Evolutionary conservation across 2,113 vertebrate genomes (phyloP).

Genomic region (Ciconia boyciana): DNA sequence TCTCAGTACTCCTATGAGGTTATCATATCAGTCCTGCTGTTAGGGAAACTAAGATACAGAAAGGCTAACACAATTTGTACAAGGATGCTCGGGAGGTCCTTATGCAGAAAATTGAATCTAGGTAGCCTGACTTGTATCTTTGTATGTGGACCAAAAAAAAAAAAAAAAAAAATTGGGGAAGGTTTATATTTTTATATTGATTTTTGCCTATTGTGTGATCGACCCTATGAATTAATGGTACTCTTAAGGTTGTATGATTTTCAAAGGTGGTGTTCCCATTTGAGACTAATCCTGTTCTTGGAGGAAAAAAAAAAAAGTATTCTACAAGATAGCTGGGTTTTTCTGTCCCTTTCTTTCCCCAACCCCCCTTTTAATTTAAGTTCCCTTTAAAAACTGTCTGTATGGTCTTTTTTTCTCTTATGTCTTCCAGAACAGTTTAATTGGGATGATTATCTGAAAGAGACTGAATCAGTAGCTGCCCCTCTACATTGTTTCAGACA

Average conservation of each 20-base stretch:
- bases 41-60: background rate
- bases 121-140: background rate
- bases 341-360: background rate
- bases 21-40: background rate
- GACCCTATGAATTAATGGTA: background rate
- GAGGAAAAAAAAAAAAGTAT: background rate
- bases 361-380: background rate
- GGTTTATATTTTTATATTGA: background rate
- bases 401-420: background rate
- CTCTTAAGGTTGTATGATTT: background rate
- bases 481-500: constrained; percentile 90
- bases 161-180: background rate
- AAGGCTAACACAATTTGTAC: background rate
- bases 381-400: background rate
- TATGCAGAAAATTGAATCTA: background rate
- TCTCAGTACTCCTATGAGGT: background rate
- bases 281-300: background rate
- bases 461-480: constrained; percentile 84
- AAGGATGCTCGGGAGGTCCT: background rate
- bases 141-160: background rate
- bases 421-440: constrained; percentile 81
- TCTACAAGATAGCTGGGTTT: background rate
- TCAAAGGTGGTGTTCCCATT: background rate
- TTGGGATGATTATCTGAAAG: constrained; percentile 93
- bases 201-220: background rate